phyloP scores from a whole-genome alignment of 2,797 vertebrate genomes.

The Melanotaenia nigrans region DNA sequence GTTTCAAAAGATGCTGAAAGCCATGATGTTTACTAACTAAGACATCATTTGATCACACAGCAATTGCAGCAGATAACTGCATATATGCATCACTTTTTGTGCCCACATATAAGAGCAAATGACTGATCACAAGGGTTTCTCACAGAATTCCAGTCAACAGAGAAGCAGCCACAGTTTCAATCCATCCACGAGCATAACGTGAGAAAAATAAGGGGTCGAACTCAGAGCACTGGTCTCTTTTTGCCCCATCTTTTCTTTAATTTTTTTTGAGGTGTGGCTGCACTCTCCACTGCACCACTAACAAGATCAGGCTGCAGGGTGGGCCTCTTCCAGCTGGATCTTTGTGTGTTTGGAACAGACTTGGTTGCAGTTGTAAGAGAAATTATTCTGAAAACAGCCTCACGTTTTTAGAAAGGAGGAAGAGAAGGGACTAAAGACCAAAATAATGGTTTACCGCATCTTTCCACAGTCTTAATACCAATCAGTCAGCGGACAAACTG shows the following conservation, averaged over 20 bases:
- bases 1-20: neutral
- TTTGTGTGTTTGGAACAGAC: constrained; percentile 57
- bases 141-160: constrained; percentile 25
- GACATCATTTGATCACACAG: constrained; percentile 33
- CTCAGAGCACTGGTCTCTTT: constrained; percentile 34
- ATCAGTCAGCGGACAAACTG: constrained; percentile 51
- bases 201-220: constrained; percentile 60
- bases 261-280: constrained; percentile 76
- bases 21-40: constrained; percentile 18
- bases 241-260: constrained; percentile 60
- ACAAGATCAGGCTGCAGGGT: constrained; percentile 81
- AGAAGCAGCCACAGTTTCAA: constrained; percentile 43
- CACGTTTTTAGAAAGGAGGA: constrained; percentile 25
- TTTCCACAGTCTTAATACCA: constrained; percentile 61
- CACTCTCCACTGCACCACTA: constrained; percentile 69
- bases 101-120: too few species aligned
- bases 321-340: constrained; percentile 74
- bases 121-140: neutral
- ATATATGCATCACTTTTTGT: neutral
- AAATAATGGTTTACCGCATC: constrained; percentile 55
- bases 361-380: constrained; percentile 59
- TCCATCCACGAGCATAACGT: constrained; percentile 62
- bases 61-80: constrained; percentile 12
- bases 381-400: constrained; percentile 53
- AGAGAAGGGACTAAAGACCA: constrained; percentile 27